Evolutionary conservation across 2,797 vertebrate species (phyloP), one percentile per base, ranked within the genome.

Genomic region (Kryptolebias ocellatus): DNA sequence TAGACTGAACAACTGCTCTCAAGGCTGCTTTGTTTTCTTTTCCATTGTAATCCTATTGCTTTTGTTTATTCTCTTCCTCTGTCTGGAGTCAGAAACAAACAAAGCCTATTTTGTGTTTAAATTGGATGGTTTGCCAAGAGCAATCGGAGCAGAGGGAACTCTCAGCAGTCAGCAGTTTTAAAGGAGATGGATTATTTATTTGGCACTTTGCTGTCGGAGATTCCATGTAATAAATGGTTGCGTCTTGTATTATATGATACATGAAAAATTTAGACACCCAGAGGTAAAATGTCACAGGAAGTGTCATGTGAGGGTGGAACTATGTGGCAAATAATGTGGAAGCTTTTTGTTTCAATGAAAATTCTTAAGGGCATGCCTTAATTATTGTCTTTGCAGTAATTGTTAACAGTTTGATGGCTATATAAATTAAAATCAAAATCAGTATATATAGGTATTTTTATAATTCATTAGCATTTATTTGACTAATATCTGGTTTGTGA

Each of bases 21-120:
- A 80, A 80, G 70, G 80, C 83, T 65, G 67, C 84, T 89, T 88
- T 87, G 87, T 89, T 89, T 85, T 85, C 57, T 55, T 77, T 87
- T 68, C 69, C 64, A 64, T 81, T 87, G 72, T 80, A 83, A 82
- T 86, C 74, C 70, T 53, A 50, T 88, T 82, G 76, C 74, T 78
- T 77, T 62, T 85, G 79, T 84, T 86, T 84, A 58, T 83, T 81
- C 47, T 77, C 28, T 67, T 68, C 54, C 52, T 74, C 55, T 53
- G 61, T 74, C 62, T 66, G 58, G 72, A 69, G 42, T 29, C 47
- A 80, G 56, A 80, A 79, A 79, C 60, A 83, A 81, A 83, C 70
- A 79, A 76, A 79, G 55, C 67, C 58, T 72, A 42, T 59, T 49
- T 56, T 69, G 54, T 50, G 28, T 80, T 79, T 61, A 81, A 86